These are phyloP conservation scores for Phyto melanocephala DNA, from an alignment of 2,888 invertebrate species.

Conservation along the genomic window DNA sequence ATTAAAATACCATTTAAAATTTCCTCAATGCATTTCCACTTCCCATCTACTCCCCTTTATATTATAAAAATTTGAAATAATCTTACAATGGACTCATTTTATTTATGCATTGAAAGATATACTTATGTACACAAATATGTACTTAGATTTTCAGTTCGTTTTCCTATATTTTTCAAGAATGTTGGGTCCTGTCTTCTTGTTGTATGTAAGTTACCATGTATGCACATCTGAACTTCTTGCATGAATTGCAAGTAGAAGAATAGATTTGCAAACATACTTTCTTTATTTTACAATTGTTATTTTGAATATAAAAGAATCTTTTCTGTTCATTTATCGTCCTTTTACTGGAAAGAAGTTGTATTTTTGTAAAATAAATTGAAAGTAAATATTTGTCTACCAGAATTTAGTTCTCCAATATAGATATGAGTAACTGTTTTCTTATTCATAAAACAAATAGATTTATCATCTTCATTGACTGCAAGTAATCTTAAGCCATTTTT, in stretches of 20 bases:
- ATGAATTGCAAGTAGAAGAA: constrained; percentile 4
- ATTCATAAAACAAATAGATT: not conserved
- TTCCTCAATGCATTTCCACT: constrained; percentile 35
- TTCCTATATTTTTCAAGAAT: not conserved
- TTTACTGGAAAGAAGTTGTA: not conserved
- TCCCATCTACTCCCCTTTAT: constrained; percentile 1
- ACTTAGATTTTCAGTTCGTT: not conserved
- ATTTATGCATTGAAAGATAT: not conserved
- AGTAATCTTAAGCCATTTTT: constrained; percentile 11
- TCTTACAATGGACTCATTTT: not conserved
- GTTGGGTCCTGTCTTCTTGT: not conserved
- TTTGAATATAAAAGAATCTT: constrained; percentile 4
- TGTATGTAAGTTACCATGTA: not conserved
- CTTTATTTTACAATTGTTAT: constrained; percentile 26
- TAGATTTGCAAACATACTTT: constrained; percentile 26
- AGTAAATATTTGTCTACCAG: constrained; percentile 53
- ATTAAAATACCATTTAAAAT: constrained; percentile 47
- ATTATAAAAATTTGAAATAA: not conserved
- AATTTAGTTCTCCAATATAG: constrained; percentile 33
- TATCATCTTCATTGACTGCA: constrained; percentile 18
- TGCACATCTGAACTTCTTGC: constrained; percentile 1
- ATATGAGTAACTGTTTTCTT: not conserved
- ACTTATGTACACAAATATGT: not conserved
- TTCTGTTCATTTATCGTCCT: not conserved
- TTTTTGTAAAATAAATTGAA: constrained; percentile 54